Base-by-base conservation (phyloP, 2,113 vertebrate genomes). In the Halcyon senegalensis region DNA sequence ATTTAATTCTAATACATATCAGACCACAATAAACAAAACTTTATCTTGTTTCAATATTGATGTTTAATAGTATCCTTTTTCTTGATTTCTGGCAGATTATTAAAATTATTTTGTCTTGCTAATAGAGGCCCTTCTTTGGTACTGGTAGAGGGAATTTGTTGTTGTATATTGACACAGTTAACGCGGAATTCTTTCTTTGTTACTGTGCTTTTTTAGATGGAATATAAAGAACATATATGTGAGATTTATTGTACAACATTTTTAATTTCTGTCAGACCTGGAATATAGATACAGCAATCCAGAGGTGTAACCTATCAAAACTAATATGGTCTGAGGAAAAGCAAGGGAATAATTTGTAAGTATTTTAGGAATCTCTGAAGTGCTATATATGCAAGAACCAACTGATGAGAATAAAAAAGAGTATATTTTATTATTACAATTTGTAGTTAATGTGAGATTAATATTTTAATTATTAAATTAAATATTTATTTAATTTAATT, bases 311-410 rank as follows among this genome's bases (percentile, higher is more conserved):
- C 46, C 27, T 74, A 48, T 39, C 12, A 74, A 83, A 91, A 44
- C 14, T 77, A 67, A 83, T 80, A 18, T 44, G 46, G 21, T 58
- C 39, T 89, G 55, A 91, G 37, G 33, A 74, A 94, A 87, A 89
- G 1, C 28, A 25, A 67, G 41, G 73, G 37, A 81, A 78, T 81
- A 87, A 4, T 93, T 87, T 11, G 10, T 53, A 70, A 31, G 14
- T 81, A 50, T 70, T 89, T 89, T 48, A 87, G 37, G 41, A 91
- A 62, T 91, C 87, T 94, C 87, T 58, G 21, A 84, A 84, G 90
- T 66, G 44, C 44, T 84, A 58, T 51, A 39, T 44, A 53, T 70
- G 35, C 78, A 70, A 66, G 55, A 91, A 77, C 16, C 16, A 91
- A 75, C 28, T 74, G 66, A 82, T 82, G 23, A 74, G 60, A 80